phyloP scores from a whole-genome alignment of 1,140 invertebrate genomes.

The Chironomus striatipennis region DNA sequence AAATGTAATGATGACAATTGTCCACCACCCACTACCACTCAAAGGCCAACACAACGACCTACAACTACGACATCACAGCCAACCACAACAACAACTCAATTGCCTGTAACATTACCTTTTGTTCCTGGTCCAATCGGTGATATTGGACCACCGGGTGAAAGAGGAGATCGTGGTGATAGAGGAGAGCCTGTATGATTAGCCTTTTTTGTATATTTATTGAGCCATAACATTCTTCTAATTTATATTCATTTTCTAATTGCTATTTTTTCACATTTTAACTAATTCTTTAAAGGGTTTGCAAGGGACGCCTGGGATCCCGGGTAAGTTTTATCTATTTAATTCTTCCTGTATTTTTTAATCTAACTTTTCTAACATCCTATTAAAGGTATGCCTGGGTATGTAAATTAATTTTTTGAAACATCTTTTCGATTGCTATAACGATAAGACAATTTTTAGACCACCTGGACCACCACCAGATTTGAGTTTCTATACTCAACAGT shows the following conservation, averaged over 20 bases:
- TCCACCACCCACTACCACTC: constrained; percentile 25
- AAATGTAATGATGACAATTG: constrained; percentile 40
- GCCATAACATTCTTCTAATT: no score
- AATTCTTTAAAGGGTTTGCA: constrained; percentile 48
- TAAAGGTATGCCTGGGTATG: background rate
- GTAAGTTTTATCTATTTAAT: constrained; percentile 46
- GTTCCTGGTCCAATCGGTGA: constrained; percentile 34
- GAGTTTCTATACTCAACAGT: constrained; percentile 54
- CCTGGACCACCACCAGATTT: constrained; percentile 68
- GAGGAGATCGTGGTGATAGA: constrained; percentile 46
- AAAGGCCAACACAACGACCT: constrained; percentile 26
- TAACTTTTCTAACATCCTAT: background rate
- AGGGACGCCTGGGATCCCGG: constrained; percentile 60
- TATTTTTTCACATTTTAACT: background rate
- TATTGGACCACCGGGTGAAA: constrained; percentile 36
- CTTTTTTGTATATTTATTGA: no score
- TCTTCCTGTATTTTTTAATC: background rate
- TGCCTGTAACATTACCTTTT: constrained; percentile 31
- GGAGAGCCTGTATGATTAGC: constrained; percentile 47
- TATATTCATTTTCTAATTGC: no score
- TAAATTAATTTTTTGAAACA: background rate
- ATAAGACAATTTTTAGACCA: constrained; percentile 40
- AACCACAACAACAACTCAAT: constrained; percentile 23
- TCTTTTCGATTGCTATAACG: no score
- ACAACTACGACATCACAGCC: constrained; percentile 27